Base-by-base conservation (phyloP, 2,113 vertebrate species). In the Chrysochloris asiatica region DNA sequence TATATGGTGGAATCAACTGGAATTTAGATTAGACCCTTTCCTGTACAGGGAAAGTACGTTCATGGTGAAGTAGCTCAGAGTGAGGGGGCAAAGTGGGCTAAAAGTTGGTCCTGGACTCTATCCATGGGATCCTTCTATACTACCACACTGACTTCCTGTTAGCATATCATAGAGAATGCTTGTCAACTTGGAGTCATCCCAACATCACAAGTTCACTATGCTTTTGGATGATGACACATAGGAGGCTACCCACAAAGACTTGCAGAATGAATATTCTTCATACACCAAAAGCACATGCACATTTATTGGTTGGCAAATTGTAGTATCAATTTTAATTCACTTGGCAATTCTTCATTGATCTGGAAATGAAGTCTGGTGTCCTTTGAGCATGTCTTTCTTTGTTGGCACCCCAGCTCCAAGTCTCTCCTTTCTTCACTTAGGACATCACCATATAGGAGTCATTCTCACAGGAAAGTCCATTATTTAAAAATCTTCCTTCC, bases 181-280 rank as follows among this genome's bases (percentile, higher is more conserved):
- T 26, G 0, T 81, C 21, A 3, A 38, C 41, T 79, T 33, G 3
- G 22, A 33, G 48, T 63, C 59, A 63, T 33, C 59, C 59, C 59
- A 36, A 63, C 13, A 13, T 12, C 30, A 48, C 33, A 21, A 28
- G 2, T 28, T 11, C 38, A 77, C n/a, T 82, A n/a, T 26, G 28
- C 13, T 19, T 67, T 33, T 21, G 38, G 26, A 10, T 33, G 22
- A 36, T 33, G 30, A 63, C n/a, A 16, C 2, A 6, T 28, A n/a
- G 33, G 30, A 54, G 26, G 26, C 16, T 47, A 7, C 30, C 30
- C 26, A 11, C 19, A 21, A 11, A 41, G 36, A 28, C 38, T 48
- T 4, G 3, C 8, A 11, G 26, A 11, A 9, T 10, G 12, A 45
- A 19, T 4, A 4, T 14, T 28, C 8, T 4, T 45, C 11, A 8